phyloP scores from a whole-genome alignment of 2,888 invertebrate genomes.

The Nomada goodeniana region DNA sequence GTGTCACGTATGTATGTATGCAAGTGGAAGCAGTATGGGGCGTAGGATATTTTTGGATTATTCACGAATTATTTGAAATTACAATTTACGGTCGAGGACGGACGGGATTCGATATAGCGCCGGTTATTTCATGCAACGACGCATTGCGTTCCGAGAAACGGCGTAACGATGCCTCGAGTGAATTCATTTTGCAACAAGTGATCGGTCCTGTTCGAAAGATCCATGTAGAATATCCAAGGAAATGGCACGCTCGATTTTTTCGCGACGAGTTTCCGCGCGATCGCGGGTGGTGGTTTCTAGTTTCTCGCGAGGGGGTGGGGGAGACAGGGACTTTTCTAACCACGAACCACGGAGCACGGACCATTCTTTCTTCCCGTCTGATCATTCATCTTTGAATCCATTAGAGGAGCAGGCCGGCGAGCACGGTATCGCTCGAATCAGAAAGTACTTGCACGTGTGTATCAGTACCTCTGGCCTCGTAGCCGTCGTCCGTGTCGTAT shows the following conservation, averaged over 20 bases:
- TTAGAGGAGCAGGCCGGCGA: slow-evolving; percentile 64
- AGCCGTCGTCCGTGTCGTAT: slow-evolving; percentile 53
- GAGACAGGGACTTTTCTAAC: slow-evolving; percentile 22
- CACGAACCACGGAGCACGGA: slow-evolving; percentile 16
- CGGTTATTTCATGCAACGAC: too few relatives aligned
- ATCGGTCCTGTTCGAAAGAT: too few relatives aligned
- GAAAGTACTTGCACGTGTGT: slow-evolving; percentile 72
- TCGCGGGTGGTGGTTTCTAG: slow-evolving; percentile 32
- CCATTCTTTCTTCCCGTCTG: slow-evolving; percentile 41
- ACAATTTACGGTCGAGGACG: too few relatives aligned
- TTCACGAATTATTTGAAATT: too few relatives aligned
- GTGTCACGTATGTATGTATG: not conserved
- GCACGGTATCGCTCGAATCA: slow-evolving; percentile 68
- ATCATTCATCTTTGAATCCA: slow-evolving; percentile 73
- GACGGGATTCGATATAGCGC: too few relatives aligned
- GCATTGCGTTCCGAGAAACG: too few relatives aligned
- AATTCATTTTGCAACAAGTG: too few relatives aligned
- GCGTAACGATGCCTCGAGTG: too few relatives aligned
- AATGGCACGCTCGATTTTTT: too few relatives aligned
- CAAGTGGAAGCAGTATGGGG: not conserved
- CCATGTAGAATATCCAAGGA: too few relatives aligned
- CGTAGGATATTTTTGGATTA: not conserved
- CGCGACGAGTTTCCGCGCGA: not conserved
- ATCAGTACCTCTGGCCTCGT: slow-evolving; percentile 56
- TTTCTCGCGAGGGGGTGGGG: slow-evolving; percentile 14